Evolutionary conservation across 2,113 vertebrate species (phyloP).

Genomic region (Neoarius graeffei): DNA sequence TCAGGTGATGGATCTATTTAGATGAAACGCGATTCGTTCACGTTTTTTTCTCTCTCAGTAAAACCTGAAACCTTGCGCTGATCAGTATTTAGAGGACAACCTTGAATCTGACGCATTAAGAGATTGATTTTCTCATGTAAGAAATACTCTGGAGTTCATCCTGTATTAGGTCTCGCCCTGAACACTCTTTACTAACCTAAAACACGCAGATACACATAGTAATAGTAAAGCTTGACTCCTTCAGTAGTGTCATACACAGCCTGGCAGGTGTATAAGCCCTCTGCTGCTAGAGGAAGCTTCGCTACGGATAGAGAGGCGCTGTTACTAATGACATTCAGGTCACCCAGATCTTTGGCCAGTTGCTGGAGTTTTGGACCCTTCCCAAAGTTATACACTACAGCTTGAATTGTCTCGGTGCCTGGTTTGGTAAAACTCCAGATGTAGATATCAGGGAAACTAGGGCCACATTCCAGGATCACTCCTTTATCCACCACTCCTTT

Average conservation of each 20-base stretch:
- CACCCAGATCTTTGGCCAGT: conserved; percentile 71
- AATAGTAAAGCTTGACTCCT: conserved; percentile 70
- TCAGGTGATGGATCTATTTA: background rate
- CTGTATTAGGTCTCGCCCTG: background rate
- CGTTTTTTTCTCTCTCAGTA: no score
- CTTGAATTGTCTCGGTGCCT: conserved; percentile 68
- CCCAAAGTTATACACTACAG: conserved; percentile 76
- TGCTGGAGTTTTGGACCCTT: conserved; percentile 67
- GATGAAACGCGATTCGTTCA: background rate
- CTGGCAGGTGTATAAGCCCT: conserved; percentile 87
- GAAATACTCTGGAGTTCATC: conserved; percentile 12
- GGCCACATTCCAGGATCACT: conserved; percentile 78
- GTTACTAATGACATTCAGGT: conserved; percentile 72
- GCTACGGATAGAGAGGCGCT: conserved; percentile 77
- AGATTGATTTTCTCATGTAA: conserved; percentile 11
- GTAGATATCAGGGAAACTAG: conserved; percentile 68
- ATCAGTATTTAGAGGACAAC: background rate
- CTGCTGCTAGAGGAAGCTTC: conserved; percentile 73
- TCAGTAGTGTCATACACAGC: conserved; percentile 71
- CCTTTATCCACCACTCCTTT: conserved; percentile 77
- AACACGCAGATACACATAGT: conserved; percentile 75
- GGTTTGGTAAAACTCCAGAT: conserved; percentile 83
- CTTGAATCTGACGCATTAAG: background rate
- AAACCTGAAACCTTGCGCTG: background rate
- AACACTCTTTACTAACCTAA: conserved; percentile 73